Percentiles rank a stretch among this genome's conserved stretches.
phyloP scores from a whole-genome alignment of 2,888 invertebrate genomes.

The Callyntrura guangdongensis region DNA sequence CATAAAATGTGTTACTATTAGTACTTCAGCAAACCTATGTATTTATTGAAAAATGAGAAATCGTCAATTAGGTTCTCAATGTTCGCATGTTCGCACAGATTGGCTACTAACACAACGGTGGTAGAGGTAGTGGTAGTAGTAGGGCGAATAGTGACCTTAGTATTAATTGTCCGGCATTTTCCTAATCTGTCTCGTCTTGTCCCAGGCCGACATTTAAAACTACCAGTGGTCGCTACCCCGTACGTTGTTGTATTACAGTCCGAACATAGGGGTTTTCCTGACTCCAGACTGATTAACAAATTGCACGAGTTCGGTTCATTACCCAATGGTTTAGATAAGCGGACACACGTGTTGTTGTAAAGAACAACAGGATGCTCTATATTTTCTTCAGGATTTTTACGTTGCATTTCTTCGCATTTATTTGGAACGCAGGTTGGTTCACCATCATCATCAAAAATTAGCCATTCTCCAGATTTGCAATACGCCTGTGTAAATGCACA shows the following conservation, averaged over 20 bases:
- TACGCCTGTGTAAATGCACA: constrained; percentile 56
- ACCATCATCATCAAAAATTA: constrained; percentile 57
- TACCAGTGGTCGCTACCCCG: not conserved
- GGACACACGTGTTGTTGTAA: constrained; percentile 69
- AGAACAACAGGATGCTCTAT: constrained; percentile 57
- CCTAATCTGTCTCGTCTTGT: constrained; percentile 72
- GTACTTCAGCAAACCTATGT: no score
- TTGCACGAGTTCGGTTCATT: no score
- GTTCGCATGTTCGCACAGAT: not conserved
- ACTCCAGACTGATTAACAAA: not conserved
- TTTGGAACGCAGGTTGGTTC: constrained; percentile 63
- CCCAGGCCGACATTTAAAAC: constrained; percentile 70
- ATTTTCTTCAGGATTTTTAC: constrained; percentile 29
- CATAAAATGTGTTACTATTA: no score
- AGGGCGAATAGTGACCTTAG: constrained; percentile 61
- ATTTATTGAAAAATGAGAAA: no score
- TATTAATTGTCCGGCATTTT: constrained; percentile 63
- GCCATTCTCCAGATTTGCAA: constrained; percentile 73
- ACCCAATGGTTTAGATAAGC: not conserved
- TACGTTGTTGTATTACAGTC: not conserved
- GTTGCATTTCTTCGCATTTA: constrained; percentile 54
- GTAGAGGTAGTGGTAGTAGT: not conserved
- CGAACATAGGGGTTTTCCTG: constrained; percentile 9
- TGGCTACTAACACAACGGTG: not conserved
- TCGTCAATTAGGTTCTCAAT: not conserved